A percentile compares a stretch with the other conserved stretches of the same genome.
phyloP scores from a whole-genome alignment of 2,797 vertebrate species.

The Sebastes minor region DNA sequence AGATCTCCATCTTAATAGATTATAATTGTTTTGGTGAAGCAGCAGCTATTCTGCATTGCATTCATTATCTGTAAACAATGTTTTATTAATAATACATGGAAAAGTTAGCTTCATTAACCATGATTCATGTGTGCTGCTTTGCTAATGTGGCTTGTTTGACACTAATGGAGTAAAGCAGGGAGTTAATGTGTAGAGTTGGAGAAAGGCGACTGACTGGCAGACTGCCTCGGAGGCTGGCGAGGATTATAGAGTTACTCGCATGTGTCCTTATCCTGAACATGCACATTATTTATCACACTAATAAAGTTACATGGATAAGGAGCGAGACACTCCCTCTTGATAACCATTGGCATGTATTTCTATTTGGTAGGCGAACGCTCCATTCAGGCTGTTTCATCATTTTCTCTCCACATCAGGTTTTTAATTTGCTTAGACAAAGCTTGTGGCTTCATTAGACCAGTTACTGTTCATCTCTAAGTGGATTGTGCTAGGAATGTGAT shows the following conservation, averaged over 20 bases:
- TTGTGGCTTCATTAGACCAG: not conserved
- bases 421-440: not conserved
- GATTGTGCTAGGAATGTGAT: not conserved
- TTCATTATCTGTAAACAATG: not conserved
- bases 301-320: not conserved
- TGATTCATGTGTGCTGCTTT: conserved; percentile 13
- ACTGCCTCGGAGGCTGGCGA: not conserved
- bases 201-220: not conserved
- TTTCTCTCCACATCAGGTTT: not conserved
- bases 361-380: not conserved
- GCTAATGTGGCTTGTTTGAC: conserved; percentile 13
- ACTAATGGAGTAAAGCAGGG: conserved; percentile 21
- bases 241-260: conserved; percentile 20
- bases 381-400: not conserved
- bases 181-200: conserved; percentile 1
- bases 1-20: not conserved
- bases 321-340: not conserved
- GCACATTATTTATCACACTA: conserved; percentile 35
- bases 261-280: conserved; percentile 30
- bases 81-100: conserved; percentile 5
- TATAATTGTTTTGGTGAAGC: not conserved
- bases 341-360: conserved; percentile 11
- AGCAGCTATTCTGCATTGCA: not conserved
- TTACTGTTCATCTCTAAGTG: not conserved
- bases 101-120: conserved; percentile 24